Evolutionary conservation across 1,140 invertebrate genomes (phyloP), one percentile per base, ranked within the genome.

Genomic region (Arctopsyche grandis): DNA sequence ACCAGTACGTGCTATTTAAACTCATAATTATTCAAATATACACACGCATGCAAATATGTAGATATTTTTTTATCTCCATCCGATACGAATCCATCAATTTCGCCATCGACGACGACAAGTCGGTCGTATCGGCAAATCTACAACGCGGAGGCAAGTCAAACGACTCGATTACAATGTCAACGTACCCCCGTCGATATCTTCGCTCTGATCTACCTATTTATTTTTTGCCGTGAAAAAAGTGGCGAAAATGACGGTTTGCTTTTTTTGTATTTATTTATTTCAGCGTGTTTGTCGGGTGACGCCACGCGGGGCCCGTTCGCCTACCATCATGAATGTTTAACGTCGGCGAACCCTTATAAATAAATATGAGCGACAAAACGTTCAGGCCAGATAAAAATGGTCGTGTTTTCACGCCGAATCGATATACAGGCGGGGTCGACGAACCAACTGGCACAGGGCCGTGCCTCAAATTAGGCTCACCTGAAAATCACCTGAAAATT

Each of bases 281-380:
- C 56, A 19, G 14, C 16, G 56, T 21, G 56, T 60, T 60, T n/a
- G 16, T 60, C 19, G 0, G 14, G 56, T n/a, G 43, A 52, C 69
- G 69, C 16, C 38, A 52, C 46, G 38, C 44, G 38, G 29, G n/a
- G 1, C 69, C 12, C 9, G 19, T 14, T 16, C 52, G 58, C 9
- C 58, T 14, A 70, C 63, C 46, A 69, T 78, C 76, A 71, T 71
- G 69, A 71, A 71, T 71, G 69, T 38, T 66, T 71, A 71, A 71
- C 69, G 29, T 46, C 46, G 38, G 38, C 24, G 24, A 24, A 66
- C 76, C 76, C 76, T 78, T 78, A 78, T 78, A 78, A 78, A 78
- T 78, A 78, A 78, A 78, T 78, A 78, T 78, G 76, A 78, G 76
- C 76, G 60, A 77, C 75, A 46, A 77, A 77, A 66, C 44, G 75